phyloP scores from a whole-genome alignment of 2,888 invertebrate genomes.

The Eilema griseolum region DNA sequence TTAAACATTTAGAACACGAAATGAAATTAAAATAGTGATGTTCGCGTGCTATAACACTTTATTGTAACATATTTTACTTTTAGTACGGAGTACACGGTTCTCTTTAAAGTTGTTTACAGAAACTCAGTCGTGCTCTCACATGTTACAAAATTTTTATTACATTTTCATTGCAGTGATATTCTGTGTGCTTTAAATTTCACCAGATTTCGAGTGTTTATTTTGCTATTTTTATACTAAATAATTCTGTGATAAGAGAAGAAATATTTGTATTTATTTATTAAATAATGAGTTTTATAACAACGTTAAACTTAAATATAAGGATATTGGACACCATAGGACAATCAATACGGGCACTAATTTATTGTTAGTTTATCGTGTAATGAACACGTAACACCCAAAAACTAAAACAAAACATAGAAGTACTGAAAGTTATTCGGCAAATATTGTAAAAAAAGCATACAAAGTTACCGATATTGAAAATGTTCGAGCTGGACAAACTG shows the following conservation, averaged over 20 bases:
- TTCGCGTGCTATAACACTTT: background rate
- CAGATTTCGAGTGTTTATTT: background rate
- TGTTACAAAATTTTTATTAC: background rate
- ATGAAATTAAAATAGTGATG: background rate
- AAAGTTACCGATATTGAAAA: constrained; percentile 2
- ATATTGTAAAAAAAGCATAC: background rate
- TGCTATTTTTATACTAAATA: background rate
- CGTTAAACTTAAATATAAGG: too few species aligned
- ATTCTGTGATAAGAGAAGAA: background rate
- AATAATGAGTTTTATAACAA: too few species aligned
- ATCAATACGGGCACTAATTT: background rate
- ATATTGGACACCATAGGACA: background rate
- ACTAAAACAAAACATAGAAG: background rate
- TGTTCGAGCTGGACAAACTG: background rate
- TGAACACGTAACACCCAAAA: background rate
- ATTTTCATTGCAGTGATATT: constrained; percentile 2
- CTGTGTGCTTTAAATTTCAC: constrained; percentile 5
- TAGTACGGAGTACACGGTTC: background rate
- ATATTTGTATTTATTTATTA: background rate
- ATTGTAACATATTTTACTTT: background rate
- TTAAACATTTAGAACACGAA: background rate
- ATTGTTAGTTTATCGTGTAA: background rate
- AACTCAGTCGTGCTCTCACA: constrained; percentile 12
- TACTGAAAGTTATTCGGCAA: background rate
- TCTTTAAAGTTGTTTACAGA: constrained; percentile 15